phyloP scores from a whole-genome alignment of 2,888 invertebrate species.

The Amiota communis region DNA sequence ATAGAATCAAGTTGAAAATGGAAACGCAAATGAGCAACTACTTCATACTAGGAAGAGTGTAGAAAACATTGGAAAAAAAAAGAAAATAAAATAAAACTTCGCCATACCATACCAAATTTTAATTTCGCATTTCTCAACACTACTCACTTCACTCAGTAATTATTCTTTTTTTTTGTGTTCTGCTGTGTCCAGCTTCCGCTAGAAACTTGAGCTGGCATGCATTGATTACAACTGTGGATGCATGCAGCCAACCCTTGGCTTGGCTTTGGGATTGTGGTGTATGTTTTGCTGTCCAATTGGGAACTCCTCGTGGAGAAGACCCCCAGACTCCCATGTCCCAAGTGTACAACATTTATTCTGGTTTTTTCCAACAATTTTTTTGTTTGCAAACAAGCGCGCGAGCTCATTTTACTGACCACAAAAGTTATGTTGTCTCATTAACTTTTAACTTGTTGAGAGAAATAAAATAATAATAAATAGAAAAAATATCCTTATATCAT shows the following conservation, averaged over 20 bases:
- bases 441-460: conserved; percentile 60
- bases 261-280: conserved; percentile 29
- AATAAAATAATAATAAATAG: conserved; percentile 28
- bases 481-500: not conserved
- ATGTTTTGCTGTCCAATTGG: conserved; percentile 8
- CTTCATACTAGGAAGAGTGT: not conserved
- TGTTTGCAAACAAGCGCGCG: not conserved
- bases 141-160: not conserved
- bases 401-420: conserved; percentile 61
- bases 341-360: conserved; percentile 32
- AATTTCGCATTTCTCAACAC: conserved; percentile 33
- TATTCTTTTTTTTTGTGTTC: conserved; percentile 17
- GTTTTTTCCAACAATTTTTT: conserved; percentile 16
- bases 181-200: conserved; percentile 40
- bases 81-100: not conserved
- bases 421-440: conserved; percentile 68
- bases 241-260: conserved; percentile 19
- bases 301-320: not conserved
- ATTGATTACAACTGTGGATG: conserved; percentile 54
- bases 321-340: conserved; percentile 5
- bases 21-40: conserved; percentile 24
- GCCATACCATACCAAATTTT: not conserved
- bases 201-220: conserved; percentile 46
- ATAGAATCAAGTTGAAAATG: not conserved
- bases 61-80: not conserved